Evolutionary conservation across 2,797 vertebrate species (phyloP), one percentile per base, ranked within the genome.

Genomic region (Acanthurus lineatus): DNA sequence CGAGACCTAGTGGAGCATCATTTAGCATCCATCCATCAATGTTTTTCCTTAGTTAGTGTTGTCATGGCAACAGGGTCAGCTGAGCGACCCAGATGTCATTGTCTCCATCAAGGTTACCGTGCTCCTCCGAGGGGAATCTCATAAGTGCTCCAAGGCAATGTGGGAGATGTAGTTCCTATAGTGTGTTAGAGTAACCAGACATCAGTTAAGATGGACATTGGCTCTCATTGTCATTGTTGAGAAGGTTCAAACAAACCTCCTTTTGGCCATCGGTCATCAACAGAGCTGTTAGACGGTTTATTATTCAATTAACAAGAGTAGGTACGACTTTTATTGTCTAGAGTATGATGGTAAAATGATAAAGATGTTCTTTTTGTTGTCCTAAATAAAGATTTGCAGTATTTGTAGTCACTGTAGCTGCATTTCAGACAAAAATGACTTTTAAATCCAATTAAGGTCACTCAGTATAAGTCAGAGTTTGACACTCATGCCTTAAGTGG

Each of bases 61-160:
- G 9, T 66, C 49, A 74, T 73, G 53, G 66, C 48, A 79, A 77
- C 81, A 48, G 6, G 72, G 76, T 68, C 72, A 74, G 49, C 51
- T 42, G 54, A 70, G 45, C 70, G 58, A 6, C 25, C 19, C 52
- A 16, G 58, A 69, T 65, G 71, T 69, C 58, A 64, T 67, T 81
- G 61, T 76, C 20, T 38, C 57, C 64, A 44, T 72, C 72, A 77
- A 67, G 16, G 2, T 76, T 48, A 48, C n/a, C 48, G n/a, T 40
- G 44, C 25, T 44, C 49, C 56, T 57, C n/a, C 10, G 42, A 0
- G 6, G 38, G 45, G 49, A 35, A 45, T 65, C 53, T 28, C 9
- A 1, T 52, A 20, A 48, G 20, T 52, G 49, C 45, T 22, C 52
- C 3, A 7, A 10, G 16, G 79, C 53, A 72, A 58, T 70, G 48